phyloP scores from a whole-genome alignment of 2,797 vertebrate genomes.

The Gephyroberyx darwinii region DNA sequence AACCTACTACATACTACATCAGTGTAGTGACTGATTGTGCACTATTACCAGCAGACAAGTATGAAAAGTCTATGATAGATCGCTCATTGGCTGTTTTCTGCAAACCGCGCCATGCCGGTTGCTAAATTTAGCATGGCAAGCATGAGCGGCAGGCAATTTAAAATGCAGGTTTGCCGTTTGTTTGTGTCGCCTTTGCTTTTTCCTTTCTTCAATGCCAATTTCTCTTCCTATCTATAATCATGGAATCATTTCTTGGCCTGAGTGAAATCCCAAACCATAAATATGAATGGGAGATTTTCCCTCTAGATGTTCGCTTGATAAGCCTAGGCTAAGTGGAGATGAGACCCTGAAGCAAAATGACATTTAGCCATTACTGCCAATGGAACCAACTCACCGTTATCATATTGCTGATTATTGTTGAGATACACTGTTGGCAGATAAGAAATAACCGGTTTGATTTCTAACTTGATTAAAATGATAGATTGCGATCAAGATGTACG shows the following conservation, averaged over 20 bases:
- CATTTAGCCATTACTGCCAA: conserved; percentile 32
- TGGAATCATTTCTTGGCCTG: conserved; percentile 45
- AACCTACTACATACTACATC: too few relatives aligned
- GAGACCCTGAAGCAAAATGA: conserved; percentile 39
- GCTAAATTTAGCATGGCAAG: too few relatives aligned
- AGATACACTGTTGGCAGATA: conserved; percentile 44
- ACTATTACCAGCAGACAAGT: too few relatives aligned
- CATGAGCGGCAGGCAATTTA: too few relatives aligned
- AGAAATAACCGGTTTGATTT: conserved; percentile 20
- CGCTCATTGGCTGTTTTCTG: too few relatives aligned
- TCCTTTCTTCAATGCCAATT: neutral
- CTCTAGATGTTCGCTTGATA: conserved; percentile 38
- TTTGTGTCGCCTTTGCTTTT: neutral
- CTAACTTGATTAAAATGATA: conserved; percentile 23
- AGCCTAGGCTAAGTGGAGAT: conserved; percentile 26
- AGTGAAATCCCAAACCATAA: conserved; percentile 37
- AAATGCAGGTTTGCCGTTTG: too few relatives aligned
- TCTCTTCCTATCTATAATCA: conserved; percentile 35
- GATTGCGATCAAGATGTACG: conserved; percentile 23
- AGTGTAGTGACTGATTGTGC: too few relatives aligned
- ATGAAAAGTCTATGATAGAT: too few relatives aligned
- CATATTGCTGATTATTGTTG: conserved; percentile 31
- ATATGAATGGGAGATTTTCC: conserved; percentile 42
- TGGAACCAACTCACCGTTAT: conserved; percentile 21
- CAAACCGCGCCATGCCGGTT: too few relatives aligned